Evolutionary conservation across 2,888 invertebrate genomes (phyloP), one percentile per base, ranked within the genome.

Genomic region (Drosophila ustulata): DNA sequence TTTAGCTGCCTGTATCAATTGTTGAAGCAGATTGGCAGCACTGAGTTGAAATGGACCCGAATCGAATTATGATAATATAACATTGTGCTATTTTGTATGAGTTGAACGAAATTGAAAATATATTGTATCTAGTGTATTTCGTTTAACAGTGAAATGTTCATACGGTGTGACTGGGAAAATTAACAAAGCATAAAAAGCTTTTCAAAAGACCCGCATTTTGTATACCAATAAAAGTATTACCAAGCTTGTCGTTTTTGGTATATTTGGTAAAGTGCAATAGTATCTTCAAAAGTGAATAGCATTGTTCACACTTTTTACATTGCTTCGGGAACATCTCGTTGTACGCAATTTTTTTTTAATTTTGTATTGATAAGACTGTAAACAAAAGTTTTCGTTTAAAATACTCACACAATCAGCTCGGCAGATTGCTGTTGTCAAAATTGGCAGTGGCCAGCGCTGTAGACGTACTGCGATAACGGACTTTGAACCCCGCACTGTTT

Each of bases 401-500:
- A 39, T 30, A 39, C 18, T 28, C 23, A 34, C 23, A 34, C 13
- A 53, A 13, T 28, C 28, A 37, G 13, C 7, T 18, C n/a, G 23
- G 3, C 18, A 47, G 41, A 32, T 58, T 37, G 37, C 55, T 43
- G 34, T 45, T 64, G 56, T 25, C 46, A 11, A 52, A 57, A 56
- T 59, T 67, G 61, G 23, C 50, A 23, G 37, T 26, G 47, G 37
- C 41, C 28, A 41, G 53, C 7, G 26, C 41, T 4, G 18, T 25
- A 46, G 25, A 45, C 18, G 9, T 37, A 18, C 3, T 32, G 18
- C 28, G 41, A 59, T 34, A 59, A 26, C 77, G 73, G 64, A 75
- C 75, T 75, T 75, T 75, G 65, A 43, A 65, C 75, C 51, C 41
- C 11, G 13, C 25, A 18, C 37, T 26, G 39, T 4, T 11, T 37